Evolutionary conservation across 2,888 invertebrate species (phyloP).

Genomic region (Sesamia inferens): DNA sequence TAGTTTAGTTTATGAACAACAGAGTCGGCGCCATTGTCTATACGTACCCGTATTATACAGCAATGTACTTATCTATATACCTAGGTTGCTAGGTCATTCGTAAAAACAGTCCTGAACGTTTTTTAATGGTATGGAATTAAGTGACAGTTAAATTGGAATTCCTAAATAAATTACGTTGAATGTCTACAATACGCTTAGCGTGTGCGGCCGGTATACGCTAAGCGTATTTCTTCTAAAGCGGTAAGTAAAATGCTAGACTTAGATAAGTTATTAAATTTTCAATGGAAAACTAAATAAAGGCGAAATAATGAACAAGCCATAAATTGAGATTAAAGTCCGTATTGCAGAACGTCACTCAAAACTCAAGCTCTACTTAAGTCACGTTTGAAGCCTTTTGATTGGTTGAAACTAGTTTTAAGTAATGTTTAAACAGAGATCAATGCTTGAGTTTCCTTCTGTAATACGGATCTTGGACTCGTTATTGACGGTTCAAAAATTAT

Average conservation of each 20-base stretch:
- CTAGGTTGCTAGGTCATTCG: conserved; percentile 41
- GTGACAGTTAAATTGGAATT: conserved; percentile 31
- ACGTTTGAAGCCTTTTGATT: too few relatives aligned
- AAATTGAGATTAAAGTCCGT: conserved; percentile 42
- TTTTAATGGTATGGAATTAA: conserved; percentile 57
- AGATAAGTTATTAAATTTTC: conserved; percentile 44
- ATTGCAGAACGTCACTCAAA: too few relatives aligned
- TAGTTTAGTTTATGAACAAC: too few relatives aligned
- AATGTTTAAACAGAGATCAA: too few relatives aligned
- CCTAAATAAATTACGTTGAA: conserved; percentile 41
- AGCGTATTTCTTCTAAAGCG: conserved; percentile 47
- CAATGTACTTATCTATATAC: conserved; percentile 47
- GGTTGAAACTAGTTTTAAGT: too few relatives aligned
- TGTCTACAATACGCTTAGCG: conserved; percentile 44
- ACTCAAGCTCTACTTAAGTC: too few relatives aligned
- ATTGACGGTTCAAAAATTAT: conserved; percentile 35
- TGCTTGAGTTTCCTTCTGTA: too few relatives aligned
- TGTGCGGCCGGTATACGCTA: conserved; percentile 56
- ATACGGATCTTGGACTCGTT: too few relatives aligned
- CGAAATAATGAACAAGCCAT: conserved; percentile 20
- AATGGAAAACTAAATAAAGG: conserved; percentile 30
- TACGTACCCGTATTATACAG: conserved; percentile 45
- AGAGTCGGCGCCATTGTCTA: conserved; percentile 13
- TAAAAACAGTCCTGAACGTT: conserved; percentile 44
- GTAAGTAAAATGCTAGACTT: conserved; percentile 51